Percentiles rank a stretch among this genome's conserved stretches.
Evolutionary conservation across 2,113 vertebrate genomes (phyloP).

Genomic region (Danio rerio): GRCz12tu NC_133178.1:37135001-37135500

Average conservation of each 20-base stretch:
- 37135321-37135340: conserved; percentile 48
- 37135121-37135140: not conserved
- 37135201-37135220: conserved; percentile 34
- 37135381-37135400: not conserved
- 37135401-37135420: conserved; percentile 19
- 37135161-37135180: not conserved
- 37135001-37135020: not conserved
- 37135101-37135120: not conserved
- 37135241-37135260: conserved; percentile 30
- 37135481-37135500: not conserved
- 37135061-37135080: not conserved
- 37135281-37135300: conserved; percentile 43
- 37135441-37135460: not conserved
- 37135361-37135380: not conserved
- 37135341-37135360: conserved; percentile 14
- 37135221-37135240: conserved; percentile 25
- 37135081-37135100: not conserved
- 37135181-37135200: conserved; percentile 14
- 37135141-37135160: not conserved
- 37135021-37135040: not conserved
- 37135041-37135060: not conserved
- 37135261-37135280: conserved; percentile 39
- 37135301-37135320: conserved; percentile 37
- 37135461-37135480: not conserved
- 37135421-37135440: conserved; percentile 22